Evolutionary conservation across 2,797 vertebrate species (phyloP).

Genomic region (Sorex maritimensis): DNA sequence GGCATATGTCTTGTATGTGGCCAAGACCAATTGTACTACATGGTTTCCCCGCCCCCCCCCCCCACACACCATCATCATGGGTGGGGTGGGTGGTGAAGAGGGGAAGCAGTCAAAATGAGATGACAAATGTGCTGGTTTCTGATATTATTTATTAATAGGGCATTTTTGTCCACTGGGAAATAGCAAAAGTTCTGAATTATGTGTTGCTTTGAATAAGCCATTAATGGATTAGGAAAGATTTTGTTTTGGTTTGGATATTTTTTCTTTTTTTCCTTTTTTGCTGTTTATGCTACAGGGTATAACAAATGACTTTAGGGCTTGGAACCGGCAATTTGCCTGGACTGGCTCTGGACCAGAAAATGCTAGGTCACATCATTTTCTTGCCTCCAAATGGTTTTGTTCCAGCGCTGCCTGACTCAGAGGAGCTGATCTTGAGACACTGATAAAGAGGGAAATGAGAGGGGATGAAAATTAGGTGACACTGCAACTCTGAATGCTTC

Average conservation of each 20-base stretch:
- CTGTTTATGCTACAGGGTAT: constrained; percentile 8
- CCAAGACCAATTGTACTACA: too few relatives aligned
- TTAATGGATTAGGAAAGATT: constrained; percentile 62
- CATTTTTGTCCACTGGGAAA: constrained; percentile 73
- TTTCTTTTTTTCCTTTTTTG: background rate
- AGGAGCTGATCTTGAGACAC: constrained; percentile 42
- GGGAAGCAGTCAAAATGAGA: constrained; percentile 51
- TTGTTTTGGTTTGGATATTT: too few relatives aligned
- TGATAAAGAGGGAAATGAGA: background rate
- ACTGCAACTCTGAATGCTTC: constrained; percentile 46
- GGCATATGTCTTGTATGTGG: too few relatives aligned
- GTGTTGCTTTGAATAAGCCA: constrained; percentile 71
- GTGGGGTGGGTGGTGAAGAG: too few relatives aligned
- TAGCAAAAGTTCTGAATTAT: constrained; percentile 64
- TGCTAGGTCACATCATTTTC: background rate
- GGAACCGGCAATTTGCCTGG: background rate
- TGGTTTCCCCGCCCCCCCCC: too few relatives aligned
- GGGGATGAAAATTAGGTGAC: background rate
- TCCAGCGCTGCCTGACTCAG: background rate
- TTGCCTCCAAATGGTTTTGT: constrained; percentile 14
- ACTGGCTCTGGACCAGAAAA: background rate
- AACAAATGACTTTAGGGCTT: constrained; percentile 47
- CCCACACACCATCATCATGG: too few relatives aligned
- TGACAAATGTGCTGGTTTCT: constrained; percentile 22
- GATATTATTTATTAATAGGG: constrained; percentile 75